Conservation (phyloP, 92 coral and sea anemone species). For the Montipora capitata region DNA sequence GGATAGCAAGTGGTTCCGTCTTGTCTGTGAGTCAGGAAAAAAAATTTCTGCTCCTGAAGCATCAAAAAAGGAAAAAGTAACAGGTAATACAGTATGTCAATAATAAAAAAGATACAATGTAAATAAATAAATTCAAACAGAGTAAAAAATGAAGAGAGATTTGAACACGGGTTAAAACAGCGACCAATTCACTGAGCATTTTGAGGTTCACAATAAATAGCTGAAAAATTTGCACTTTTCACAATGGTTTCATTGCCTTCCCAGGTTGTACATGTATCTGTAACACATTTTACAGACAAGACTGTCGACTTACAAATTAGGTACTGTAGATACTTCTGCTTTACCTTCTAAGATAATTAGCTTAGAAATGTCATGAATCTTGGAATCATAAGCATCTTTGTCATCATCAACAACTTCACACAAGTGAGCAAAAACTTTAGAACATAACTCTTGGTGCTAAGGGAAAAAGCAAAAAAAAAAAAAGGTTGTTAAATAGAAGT, state of each 20-base stretch:
- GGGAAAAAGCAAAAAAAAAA: background rate
- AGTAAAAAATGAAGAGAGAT: too few relatives aligned
- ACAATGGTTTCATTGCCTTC: too few relatives aligned
- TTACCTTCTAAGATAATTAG: constrained; percentile 91
- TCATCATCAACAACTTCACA: constrained; percentile 91
- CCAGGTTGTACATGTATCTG: too few relatives aligned
- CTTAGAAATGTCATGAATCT: constrained; percentile 76
- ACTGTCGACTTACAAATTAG: too few relatives aligned
- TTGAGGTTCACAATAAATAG: too few relatives aligned
- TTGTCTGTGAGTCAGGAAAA: constrained; percentile 96
- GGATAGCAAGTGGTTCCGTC: constrained; percentile 94
- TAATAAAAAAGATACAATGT: too few relatives aligned
- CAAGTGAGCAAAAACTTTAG: constrained; percentile 80
- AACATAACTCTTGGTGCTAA: constrained; percentile 76
- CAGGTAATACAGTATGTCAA: background rate
- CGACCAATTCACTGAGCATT: too few relatives aligned
- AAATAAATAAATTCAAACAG: too few relatives aligned
- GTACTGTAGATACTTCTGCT: background rate
- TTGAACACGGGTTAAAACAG: too few relatives aligned
- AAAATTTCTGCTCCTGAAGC: constrained; percentile 95
- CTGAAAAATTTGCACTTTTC: too few relatives aligned
- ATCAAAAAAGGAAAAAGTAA: background rate
- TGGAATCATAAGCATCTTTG: constrained; percentile 67
- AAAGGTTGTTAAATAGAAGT: background rate
- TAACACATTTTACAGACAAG: too few relatives aligned